Evolutionary conservation across 2,797 vertebrate genomes (phyloP).

Genomic region (Pangasius mekongensis): DNA sequence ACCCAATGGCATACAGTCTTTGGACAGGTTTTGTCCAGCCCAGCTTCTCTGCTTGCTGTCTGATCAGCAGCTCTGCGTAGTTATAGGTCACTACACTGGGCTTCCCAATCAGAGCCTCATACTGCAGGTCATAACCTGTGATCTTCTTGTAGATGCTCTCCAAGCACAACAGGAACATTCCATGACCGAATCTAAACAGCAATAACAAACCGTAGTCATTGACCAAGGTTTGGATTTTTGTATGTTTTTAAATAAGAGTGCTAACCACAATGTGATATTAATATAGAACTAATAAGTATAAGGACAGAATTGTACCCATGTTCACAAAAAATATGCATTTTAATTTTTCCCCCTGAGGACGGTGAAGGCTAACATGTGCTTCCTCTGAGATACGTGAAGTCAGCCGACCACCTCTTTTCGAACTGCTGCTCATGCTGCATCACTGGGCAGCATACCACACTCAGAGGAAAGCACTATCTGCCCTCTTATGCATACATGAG

Average conservation of each 20-base stretch:
- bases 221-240: not conserved
- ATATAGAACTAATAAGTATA: not conserved
- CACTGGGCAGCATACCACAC: not conserved
- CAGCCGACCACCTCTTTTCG: not conserved
- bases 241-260: not conserved
- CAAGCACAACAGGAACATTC: conserved; percentile 91
- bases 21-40: conserved; percentile 86
- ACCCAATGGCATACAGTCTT: conserved; percentile 93
- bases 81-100: conserved; percentile 92
- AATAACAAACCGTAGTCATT: conserved; percentile 14
- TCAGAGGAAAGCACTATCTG: not conserved
- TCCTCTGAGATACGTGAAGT: not conserved
- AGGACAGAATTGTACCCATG: not conserved
- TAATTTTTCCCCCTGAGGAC: not conserved
- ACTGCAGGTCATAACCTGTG: conserved; percentile 87
- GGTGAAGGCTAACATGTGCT: not conserved
- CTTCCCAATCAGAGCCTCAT: conserved; percentile 91
- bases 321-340: not conserved
- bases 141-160: conserved; percentile 92
- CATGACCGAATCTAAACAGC: conserved; percentile 87
- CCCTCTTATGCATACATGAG: no score
- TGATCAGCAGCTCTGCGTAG: conserved; percentile 86
- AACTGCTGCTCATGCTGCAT: not conserved
- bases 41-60: conserved; percentile 81
- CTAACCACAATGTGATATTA: not conserved